These are phyloP conservation scores for Balaeniceps rex DNA, from an alignment of 2,113 vertebrate species.

Conservation along the genomic window DNA sequence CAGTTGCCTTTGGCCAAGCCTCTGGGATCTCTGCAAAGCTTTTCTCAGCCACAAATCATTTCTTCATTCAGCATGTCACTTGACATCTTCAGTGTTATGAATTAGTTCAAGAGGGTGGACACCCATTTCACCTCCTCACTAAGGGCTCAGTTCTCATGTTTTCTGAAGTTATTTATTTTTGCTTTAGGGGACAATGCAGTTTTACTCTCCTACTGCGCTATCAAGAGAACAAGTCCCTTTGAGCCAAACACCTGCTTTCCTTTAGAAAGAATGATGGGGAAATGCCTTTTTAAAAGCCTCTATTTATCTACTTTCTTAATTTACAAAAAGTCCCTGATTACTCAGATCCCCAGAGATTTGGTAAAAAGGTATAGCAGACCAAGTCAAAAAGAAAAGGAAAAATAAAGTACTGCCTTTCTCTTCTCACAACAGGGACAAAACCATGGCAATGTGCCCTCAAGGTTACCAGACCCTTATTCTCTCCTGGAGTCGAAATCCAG, in stretches of 20 bases:
- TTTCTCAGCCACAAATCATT: constrained; percentile 48
- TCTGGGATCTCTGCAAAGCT: constrained; percentile 21
- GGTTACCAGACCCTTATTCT: neutral
- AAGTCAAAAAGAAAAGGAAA: neutral
- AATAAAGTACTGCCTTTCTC: neutral
- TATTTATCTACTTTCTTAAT: constrained; percentile 29
- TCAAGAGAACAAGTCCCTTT: constrained; percentile 50
- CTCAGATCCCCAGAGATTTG: neutral
- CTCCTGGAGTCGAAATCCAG: neutral
- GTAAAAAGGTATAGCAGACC: neutral
- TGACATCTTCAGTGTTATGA: constrained; percentile 48
- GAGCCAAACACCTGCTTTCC: constrained; percentile 67
- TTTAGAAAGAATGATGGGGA: constrained; percentile 6
- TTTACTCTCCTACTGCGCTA: neutral
- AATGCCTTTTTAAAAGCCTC: constrained; percentile 14
- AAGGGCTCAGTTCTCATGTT: constrained; percentile 22
- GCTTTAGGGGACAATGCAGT: constrained; percentile 51
- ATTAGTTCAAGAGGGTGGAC: constrained; percentile 51
- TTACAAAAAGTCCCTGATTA: constrained; percentile 18
- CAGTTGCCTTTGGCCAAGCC: constrained; percentile 28
- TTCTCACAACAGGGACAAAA: neutral
- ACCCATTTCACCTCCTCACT: constrained; percentile 22
- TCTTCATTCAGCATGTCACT: constrained; percentile 26
- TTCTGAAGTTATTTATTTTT: constrained; percentile 58
- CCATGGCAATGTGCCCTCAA: neutral